Base-by-base conservation (phyloP, 2,113 vertebrate species). In the Globicephala melas region DNA sequence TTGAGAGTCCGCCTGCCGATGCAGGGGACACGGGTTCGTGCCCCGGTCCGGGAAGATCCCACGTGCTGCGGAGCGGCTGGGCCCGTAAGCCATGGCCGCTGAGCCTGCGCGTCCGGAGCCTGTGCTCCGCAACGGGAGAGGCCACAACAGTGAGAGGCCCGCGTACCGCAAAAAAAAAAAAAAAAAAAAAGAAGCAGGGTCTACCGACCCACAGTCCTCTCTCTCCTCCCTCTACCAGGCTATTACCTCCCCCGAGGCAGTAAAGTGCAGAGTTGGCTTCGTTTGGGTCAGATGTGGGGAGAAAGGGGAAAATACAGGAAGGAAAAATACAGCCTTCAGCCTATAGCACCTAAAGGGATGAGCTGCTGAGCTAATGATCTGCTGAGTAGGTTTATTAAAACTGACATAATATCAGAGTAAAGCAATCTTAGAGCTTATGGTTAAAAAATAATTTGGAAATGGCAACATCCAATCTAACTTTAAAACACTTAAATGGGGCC, bases 371-470 rank as follows among this genome's bases (percentile, higher is more conserved):
- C 68, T 87, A 38, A 65, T 83, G 58, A 36, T 14, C 53, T 92
- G 17, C 23, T 90, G 68, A 89, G 23, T 83, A 13, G 31, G 21
- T 80, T 91, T 20, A 88, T 87, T 83, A 77, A 91, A 96, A 80
- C 23, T 63, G n/a, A 95, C 65, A 26, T 25, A 77, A 60, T 58
- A 90, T 28, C 74, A 95, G 55, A 93, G 62, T 67, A 73, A 38
- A 79, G 33, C 58, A 82, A 44, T 65, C 71, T 83, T 65, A 79
- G 36, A 63, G 18, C 7, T 92, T 65, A 60, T 25, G 58, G 36
- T 93, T 85, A 47, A 86, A 74, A 73, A 93, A 77, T 58, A 67
- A 53, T 93, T 93, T 55, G 67, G 62, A 97, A 90, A 91, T 63
- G 36, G 25, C 81, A 86, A 50, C 15, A 20, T 74, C 18, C 3